Conservation (phyloP, 2,888 invertebrate species). For the Nysson spinosus region DNA sequence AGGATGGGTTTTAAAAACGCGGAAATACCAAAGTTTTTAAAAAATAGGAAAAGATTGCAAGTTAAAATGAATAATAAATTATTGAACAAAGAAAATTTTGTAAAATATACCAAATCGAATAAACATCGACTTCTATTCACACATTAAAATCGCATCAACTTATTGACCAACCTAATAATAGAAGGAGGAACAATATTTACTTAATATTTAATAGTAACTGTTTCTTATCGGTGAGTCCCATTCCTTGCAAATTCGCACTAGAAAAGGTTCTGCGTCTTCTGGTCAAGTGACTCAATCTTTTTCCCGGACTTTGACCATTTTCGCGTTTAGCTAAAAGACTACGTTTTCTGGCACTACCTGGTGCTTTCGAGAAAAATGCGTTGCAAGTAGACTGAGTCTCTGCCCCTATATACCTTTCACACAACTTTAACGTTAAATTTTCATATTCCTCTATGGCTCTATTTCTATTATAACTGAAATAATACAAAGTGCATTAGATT, state of each 20-base stretch:
- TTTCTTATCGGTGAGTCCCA: conserved; percentile 72
- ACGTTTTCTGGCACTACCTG: conserved; percentile 83
- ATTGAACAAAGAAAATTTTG: no score
- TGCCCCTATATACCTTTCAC: conserved; percentile 85
- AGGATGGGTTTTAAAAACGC: no score
- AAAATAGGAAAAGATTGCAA: no score
- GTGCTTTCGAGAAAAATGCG: conserved; percentile 80
- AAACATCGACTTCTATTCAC: no score
- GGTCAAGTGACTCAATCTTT: conserved; percentile 87
- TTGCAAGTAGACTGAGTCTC: conserved; percentile 86
- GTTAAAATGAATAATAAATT: no score
- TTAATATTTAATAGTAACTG: conserved; percentile 84
- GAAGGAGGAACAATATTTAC: conserved; percentile 79
- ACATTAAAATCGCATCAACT: no score
- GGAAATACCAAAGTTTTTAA: no score
- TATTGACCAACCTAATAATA: no score
- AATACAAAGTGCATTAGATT: neutral
- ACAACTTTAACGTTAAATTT: conserved; percentile 82
- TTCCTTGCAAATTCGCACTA: conserved; percentile 81
- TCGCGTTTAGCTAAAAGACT: conserved; percentile 80
- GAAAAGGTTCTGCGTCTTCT: conserved; percentile 87
- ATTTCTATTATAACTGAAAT: conserved; percentile 84
- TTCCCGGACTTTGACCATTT: conserved; percentile 84
- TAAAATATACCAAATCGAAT: no score
- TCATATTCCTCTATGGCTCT: conserved; percentile 85